Conservation (phyloP, 2,888 invertebrate genomes). For the Sipha maydis region DNA sequence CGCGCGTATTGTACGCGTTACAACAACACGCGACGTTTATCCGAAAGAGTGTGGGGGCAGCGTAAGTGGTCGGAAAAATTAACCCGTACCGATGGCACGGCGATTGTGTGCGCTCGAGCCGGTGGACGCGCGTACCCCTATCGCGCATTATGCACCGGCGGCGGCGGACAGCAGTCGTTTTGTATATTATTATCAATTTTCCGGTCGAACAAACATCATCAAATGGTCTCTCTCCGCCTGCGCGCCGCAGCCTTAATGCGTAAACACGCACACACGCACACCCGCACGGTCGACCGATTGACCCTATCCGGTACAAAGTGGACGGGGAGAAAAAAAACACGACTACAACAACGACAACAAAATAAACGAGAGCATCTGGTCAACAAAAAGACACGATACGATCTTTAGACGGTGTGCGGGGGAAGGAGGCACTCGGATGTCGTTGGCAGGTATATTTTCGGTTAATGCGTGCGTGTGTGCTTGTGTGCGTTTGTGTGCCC, state of each 20-base stretch:
- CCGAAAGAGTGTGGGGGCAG: no score
- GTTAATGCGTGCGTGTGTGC: neutral
- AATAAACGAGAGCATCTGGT: conserved; percentile 61
- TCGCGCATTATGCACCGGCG: conserved; percentile 26
- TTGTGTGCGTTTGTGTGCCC: neutral
- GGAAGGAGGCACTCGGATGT: conserved; percentile 39
- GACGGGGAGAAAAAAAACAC: neutral
- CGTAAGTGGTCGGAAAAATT: conserved; percentile 3
- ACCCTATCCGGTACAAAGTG: conserved; percentile 19
- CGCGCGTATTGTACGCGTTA: neutral
- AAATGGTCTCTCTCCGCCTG: neutral
- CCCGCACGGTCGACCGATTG: conserved; percentile 40
- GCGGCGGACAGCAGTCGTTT: conserved; percentile 24
- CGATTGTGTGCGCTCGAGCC: no score
- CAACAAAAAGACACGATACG: conserved; percentile 53
- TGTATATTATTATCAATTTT: conserved; percentile 55
- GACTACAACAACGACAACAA: conserved; percentile 31
- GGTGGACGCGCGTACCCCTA: conserved; percentile 43
- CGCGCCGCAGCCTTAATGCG: neutral
- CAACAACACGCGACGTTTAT: no score
- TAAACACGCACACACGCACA: neutral
- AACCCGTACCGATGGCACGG: neutral
- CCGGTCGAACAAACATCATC: conserved; percentile 53
- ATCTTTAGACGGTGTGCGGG: conserved; percentile 27
- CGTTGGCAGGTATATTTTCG: conserved; percentile 56